Evolutionary conservation across 2,113 vertebrate genomes (phyloP), one percentile per base, ranked within the genome.

Genomic region (Entelurus aequoreus): DNA sequence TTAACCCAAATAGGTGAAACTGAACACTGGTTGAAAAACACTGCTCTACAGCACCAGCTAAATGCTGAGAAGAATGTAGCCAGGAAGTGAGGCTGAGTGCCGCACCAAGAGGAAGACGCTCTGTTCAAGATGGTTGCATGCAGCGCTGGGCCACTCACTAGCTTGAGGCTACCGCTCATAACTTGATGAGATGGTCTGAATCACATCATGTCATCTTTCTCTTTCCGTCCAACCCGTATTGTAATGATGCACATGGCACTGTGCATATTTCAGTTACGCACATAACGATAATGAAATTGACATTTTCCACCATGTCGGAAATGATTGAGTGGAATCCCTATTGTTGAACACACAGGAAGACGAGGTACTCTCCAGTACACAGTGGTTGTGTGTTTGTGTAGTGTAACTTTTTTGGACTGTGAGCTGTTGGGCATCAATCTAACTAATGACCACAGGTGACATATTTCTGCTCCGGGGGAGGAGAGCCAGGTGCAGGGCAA

Each of bases 371-470:
- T 46, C 5, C 10, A 58, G 54, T 60, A 62, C 38, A 8, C 35
- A 44, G 16, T 15, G 54, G 8, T 40, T 57, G 44, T 65, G 15
- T 68, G 63, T 65, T 60, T 73, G 61, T 62, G 35, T 56, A 56
- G 62, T 71, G 21, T 65, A 68, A 74, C 62, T 21, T 78, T 76
- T 28, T 67, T 54, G 60, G 66, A 51, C 47, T 55, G 58, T 54
- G 68, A 81, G 57, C 50, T 60, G 54, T 65, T 53, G 10, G 48
- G 72, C 80, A 87, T 88, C 71, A 63, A 63, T 87, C 84, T 80
- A 65, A 35, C 63, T 88, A 82, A 88, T 81, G 85, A 80, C 79
- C 76, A 72, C 57, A 74, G 77, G 72, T 79, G 86, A 82, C 85
- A 78, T 70, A 37, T 75, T 74, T 68, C 60, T 74, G 71, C 81